Conservation (phyloP, 2,888 invertebrate genomes). For the Steromphala cineraria region DNA sequence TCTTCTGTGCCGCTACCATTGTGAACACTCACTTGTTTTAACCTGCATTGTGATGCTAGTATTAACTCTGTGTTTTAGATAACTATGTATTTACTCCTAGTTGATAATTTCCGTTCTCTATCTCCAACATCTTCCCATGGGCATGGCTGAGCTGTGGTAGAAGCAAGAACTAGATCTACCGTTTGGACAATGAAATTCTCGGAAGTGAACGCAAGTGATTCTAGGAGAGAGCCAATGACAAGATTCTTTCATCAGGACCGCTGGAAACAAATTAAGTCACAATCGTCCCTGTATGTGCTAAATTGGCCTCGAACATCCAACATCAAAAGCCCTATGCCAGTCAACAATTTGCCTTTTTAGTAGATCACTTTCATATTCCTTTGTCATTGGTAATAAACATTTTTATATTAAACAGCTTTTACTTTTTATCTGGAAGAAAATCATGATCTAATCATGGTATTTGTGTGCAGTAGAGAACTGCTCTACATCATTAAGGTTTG, state of each 20-base stretch:
- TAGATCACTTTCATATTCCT: slow-evolving; percentile 8
- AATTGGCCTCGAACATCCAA: background rate
- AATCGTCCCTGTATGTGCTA: background rate
- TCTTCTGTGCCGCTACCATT: background rate
- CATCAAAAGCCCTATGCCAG: slow-evolving; percentile 17
- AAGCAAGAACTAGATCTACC: background rate
- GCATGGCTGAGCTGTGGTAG: background rate
- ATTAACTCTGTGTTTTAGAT: slow-evolving; percentile 7
- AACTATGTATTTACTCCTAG: slow-evolving; percentile 10
- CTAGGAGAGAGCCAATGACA: background rate
- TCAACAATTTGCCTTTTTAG: slow-evolving; percentile 15
- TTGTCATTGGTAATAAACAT: slow-evolving; percentile 14
- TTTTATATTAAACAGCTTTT: background rate
- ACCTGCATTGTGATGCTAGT: background rate
- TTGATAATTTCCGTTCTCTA: background rate
- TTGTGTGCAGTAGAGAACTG: no score
- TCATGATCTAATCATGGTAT: no score
- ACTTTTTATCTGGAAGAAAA: no score
- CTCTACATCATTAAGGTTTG: no score
- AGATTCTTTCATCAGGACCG: background rate
- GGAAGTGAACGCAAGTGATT: no score
- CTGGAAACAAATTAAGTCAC: background rate
- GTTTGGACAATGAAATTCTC: background rate
- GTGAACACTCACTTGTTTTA: slow-evolving; percentile 6
- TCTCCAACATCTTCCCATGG: background rate